phyloP scores from a whole-genome alignment of 1,140 invertebrate species.

The Episyrphus balteatus region DNA sequence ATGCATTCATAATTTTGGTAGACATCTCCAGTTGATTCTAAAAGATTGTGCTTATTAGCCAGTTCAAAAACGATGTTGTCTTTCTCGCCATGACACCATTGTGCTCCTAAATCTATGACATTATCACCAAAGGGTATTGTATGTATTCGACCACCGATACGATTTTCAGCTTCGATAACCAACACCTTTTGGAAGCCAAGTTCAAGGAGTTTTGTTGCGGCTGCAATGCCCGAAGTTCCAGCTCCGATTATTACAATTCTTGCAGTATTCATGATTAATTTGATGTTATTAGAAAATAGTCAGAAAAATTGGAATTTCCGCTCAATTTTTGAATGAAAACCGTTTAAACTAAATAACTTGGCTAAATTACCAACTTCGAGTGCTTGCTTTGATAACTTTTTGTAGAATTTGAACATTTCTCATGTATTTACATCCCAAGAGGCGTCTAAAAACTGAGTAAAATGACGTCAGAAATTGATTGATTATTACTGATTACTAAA shows the following conservation, averaged over 20 bases:
- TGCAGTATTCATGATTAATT: constrained; percentile 16
- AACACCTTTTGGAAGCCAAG: constrained; percentile 45
- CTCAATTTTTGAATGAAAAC: too few species aligned
- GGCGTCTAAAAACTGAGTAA: too few species aligned
- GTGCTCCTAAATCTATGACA: constrained; percentile 69
- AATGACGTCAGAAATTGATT: too few species aligned
- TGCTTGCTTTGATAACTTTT: too few species aligned
- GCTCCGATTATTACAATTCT: constrained; percentile 48
- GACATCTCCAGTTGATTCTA: constrained; percentile 35
- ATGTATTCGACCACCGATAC: constrained; percentile 58
- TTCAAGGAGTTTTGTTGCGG: constrained; percentile 44
- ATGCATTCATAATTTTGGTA: constrained; percentile 33
- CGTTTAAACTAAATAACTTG: too few species aligned
- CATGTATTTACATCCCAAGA: too few species aligned
- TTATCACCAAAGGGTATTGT: constrained; percentile 49
- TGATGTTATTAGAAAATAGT: too few species aligned
- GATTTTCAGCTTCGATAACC: constrained; percentile 54
- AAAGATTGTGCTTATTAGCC: constrained; percentile 45
- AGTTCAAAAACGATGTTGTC: constrained; percentile 58
- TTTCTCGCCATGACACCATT: constrained; percentile 66
- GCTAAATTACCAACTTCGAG: too few species aligned
- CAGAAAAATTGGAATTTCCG: too few species aligned
- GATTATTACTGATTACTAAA: too few species aligned
- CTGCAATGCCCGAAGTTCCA: constrained; percentile 48
- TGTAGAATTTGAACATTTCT: too few species aligned